Evolutionary conservation across 2,888 invertebrate species (phyloP).

Genomic region (Sicus ferrugineus): DNA sequence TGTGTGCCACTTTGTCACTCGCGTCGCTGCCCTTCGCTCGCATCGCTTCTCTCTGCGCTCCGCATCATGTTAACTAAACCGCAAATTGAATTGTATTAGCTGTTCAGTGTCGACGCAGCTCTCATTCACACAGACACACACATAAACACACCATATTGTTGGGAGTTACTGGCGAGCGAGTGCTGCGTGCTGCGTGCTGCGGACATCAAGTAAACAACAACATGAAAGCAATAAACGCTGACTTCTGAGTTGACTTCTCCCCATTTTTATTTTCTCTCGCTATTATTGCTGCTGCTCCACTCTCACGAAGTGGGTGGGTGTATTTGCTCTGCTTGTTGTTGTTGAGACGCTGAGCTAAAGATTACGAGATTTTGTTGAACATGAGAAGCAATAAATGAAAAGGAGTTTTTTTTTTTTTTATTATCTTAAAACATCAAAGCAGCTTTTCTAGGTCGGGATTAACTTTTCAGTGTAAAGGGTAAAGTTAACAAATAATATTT

Average conservation of each 20-base stretch:
- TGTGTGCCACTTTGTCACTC: neutral
- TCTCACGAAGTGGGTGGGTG: neutral
- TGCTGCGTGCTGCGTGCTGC: conserved; percentile 33
- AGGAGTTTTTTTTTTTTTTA: no score
- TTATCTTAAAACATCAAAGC: no score
- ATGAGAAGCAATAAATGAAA: no score
- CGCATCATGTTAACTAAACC: conserved; percentile 37
- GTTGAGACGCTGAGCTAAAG: no score
- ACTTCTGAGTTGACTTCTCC: conserved; percentile 29
- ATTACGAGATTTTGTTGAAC: no score
- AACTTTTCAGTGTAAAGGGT: no score
- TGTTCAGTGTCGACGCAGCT: conserved; percentile 44
- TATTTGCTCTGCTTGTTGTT: no score
- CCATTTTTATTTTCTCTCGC: neutral
- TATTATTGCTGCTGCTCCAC: neutral
- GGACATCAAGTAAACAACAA: conserved; percentile 59
- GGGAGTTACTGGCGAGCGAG: no score
- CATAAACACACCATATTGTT: no score
- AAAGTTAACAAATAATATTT: no score
- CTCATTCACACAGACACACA: conserved; percentile 56
- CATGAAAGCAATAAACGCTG: conserved; percentile 58
- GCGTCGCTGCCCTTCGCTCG: neutral
- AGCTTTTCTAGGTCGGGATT: no score
- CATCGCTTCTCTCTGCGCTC: neutral
- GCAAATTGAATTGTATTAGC: conserved; percentile 16